Evolutionary conservation across 2,113 vertebrate species (phyloP).

Genomic region (Hippocampus zosterae): DNA sequence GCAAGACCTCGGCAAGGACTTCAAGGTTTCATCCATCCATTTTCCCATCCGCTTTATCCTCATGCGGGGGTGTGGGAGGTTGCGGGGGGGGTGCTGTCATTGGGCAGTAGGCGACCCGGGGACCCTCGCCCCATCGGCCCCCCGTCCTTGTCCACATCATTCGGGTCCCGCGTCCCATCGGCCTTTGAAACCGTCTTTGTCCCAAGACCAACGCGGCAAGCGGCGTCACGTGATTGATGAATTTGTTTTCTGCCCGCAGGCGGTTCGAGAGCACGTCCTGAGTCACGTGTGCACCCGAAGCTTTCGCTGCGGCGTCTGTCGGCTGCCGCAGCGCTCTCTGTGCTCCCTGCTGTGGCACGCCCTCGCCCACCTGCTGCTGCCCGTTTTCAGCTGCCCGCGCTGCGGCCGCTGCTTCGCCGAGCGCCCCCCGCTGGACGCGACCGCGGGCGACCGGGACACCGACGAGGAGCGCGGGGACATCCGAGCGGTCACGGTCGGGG

Average conservation of each 20-base stretch:
- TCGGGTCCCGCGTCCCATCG: too few species aligned
- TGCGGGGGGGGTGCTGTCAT: too few species aligned
- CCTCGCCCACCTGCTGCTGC: slow-evolving; percentile 82
- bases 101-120: too few species aligned
- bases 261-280: slow-evolving; percentile 81
- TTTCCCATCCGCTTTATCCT: too few species aligned
- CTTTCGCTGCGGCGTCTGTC: slow-evolving; percentile 82
- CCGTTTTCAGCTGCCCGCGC: slow-evolving; percentile 85
- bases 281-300: slow-evolving; percentile 82
- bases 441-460: slow-evolving; percentile 79
- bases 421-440: slow-evolving; percentile 78
- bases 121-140: too few species aligned
- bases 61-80: too few species aligned
- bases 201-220: too few species aligned
- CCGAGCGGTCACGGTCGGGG: slow-evolving; percentile 9
- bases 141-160: too few species aligned
- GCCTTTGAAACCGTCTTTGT: too few species aligned
- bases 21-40: slow-evolving; percentile 66
- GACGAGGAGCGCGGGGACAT: slow-evolving; percentile 39
- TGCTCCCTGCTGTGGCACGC: slow-evolving; percentile 92
- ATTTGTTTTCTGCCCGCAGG: slow-evolving; percentile 48
- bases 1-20: slow-evolving; percentile 83
- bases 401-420: slow-evolving; percentile 88
- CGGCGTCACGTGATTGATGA: too few species aligned
- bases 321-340: slow-evolving; percentile 79